phyloP scores from a whole-genome alignment of 2,888 invertebrate genomes.

The Myopa tessellatipennis region DNA sequence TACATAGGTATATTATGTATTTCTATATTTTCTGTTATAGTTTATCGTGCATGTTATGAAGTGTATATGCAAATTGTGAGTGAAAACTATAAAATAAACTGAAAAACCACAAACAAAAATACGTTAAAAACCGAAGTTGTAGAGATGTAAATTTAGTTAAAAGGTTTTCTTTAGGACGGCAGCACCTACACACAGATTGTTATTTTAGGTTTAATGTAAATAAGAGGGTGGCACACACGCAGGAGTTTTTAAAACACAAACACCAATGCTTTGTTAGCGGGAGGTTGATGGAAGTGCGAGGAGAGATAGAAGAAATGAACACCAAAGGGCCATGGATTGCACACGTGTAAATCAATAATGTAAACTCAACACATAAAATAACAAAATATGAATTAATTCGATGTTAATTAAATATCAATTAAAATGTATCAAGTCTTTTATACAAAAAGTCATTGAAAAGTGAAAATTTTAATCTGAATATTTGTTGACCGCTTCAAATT shows the following conservation, averaged over 20 bases:
- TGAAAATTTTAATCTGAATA: too few relatives aligned
- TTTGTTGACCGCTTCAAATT: too few relatives aligned
- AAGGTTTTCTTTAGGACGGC: conserved; percentile 7
- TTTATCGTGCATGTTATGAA: conserved; percentile 18
- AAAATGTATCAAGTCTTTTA: too few relatives aligned
- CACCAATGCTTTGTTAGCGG: conserved; percentile 6
- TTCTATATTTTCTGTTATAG: neutral
- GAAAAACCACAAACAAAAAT: neutral
- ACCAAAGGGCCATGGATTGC: too few relatives aligned
- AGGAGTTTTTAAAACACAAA: neutral
- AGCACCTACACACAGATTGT: conserved; percentile 8
- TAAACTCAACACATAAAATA: too few relatives aligned
- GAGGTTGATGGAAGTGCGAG: neutral
- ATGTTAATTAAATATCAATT: too few relatives aligned
- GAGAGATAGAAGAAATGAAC: too few relatives aligned
- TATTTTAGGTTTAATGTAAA: conserved; percentile 32
- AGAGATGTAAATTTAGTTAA: neutral
- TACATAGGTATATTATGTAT: neutral
- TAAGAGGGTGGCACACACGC: conserved; percentile 23
- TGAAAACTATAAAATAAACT: neutral
- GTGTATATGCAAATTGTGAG: conserved; percentile 3
- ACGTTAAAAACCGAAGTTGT: neutral
- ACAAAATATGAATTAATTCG: too few relatives aligned
- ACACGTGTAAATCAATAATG: too few relatives aligned
- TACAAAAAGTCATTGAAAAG: too few relatives aligned